Base-by-base conservation (phyloP, 2,113 vertebrate genomes). In the Cynocephalus volans region DNA sequence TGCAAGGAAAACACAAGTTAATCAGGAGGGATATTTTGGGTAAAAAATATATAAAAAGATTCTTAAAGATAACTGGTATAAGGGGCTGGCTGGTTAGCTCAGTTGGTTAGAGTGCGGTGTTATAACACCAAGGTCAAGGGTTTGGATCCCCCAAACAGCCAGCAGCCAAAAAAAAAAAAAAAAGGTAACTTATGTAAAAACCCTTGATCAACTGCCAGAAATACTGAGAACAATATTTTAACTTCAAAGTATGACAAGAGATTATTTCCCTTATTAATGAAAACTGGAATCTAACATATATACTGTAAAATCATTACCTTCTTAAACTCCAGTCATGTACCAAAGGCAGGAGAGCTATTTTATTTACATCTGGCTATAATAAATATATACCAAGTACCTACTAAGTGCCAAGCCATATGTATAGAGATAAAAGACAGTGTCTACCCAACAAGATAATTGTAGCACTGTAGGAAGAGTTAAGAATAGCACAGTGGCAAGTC, bases 291-390 rank as follows among this genome's bases (percentile, higher is more conserved):
- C 69, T 33, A 77, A 65, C 28, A 64, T 19, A 48, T 11, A 87
- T 65, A 64, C 33, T 60, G 77, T 76, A 33, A 95, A 87, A 65
- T 60, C n/a, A 91, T 87, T 83, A 82, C 26, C 31, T 95, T 87
- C 45, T 77, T 48, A 90, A 76, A 90, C 23, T 85, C 58, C 8
- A 67, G 6, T 72, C 56, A 50, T 23, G 24, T 19, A 87, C 8
- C 10, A 11, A 75, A 88, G 21, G 45, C 50, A 85, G 48, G 15
- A 83, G 83, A 97, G 14, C 1, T 15, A n/a, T 60, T 86, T 88
- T 28, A 82, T 62, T 95, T 67, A 23, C 72, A 95, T 82, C 77
- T 96, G 41, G 58, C 23, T 80, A 28, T n/a, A 92, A 79, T 6
- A 19, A 77, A 19, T 70, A 95, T 12, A 15, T 52, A 87, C 31